Evolutionary conservation across 2,113 vertebrate species (phyloP), one percentile per base, ranked within the genome.

Genomic region (Brachirus orientalis): DNA sequence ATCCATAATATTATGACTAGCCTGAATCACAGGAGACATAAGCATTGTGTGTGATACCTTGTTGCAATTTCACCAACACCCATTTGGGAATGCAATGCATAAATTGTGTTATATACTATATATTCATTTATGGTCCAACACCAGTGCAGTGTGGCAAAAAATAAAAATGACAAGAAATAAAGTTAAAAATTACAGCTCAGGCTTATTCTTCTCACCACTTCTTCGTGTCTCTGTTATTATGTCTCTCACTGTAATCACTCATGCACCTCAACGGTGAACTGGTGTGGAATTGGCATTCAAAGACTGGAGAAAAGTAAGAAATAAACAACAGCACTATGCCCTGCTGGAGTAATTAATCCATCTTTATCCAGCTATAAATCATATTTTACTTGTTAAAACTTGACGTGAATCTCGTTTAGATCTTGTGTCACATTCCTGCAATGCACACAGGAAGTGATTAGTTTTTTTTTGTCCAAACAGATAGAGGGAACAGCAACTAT

Each of bases 111-210:
- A 54, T 44, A 56, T 83, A 69, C n/a, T 58, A 19, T 33, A 56
- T 33, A 79, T 80, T 83, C 83, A 85, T 85, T 82, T 43, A 81
- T 64, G 33, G 7, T 20, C 46, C 36, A 67, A 77, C 63, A 68
- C 37, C 60, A 79, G 75, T 67, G 63, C 69, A 74, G 57, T 73
- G 51, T 44, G 10, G 71, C 46, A 81, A 70, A 77, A 19, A 37
- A 18, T 28, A 50, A 50, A 65, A 20, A 36, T n/a, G 36, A 58
- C 10, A 48, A 46, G n/a, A 63, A 44, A 63, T 14, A 64, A 73
- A 69, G 36, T 56, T 55, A 13, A 22, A 20, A 20, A n/a, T 40
- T 45, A 43, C 8, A 60, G 28, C 11, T 45, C 38, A 58, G 4
- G 46, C 8, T 41, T 44, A 14, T 36, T n/a, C 41, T 43, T 40